Base-by-base conservation (phyloP, 2,113 vertebrate species). In the Apodemus speciosus region DNA sequence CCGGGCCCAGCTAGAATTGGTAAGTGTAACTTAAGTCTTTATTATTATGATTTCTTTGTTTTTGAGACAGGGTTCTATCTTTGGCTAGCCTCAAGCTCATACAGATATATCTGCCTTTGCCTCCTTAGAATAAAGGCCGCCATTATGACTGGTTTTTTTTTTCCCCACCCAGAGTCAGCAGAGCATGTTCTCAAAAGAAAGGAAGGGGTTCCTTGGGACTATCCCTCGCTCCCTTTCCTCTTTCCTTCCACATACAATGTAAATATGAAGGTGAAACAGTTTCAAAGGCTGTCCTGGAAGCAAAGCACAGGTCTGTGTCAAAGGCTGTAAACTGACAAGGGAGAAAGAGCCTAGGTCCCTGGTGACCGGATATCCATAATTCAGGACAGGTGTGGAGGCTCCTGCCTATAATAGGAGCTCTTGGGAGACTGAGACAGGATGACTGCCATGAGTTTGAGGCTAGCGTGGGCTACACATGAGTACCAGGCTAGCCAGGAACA, bases 141-240 rank as follows among this genome's bases (percentile, higher is more conserved):
- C 11, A 30, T 66, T 32, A 66, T 32, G 30, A 66, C 64, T 66
- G 27, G 11, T 66, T 64, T 72, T 10, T 9, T 23, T 56, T 25
- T 60, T 25, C 32, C n/a, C n/a, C n/a, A n/a, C n/a, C n/a, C 43
- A 51, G 11, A 10, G 43, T 73, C 43, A 35, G 40, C 21, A 92
- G 56, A 30, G 71, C 51, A 76, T 35, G 3, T 25, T 87, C 53
- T 62, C 86, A 75, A 91, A 91, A 53, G n/a, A 92, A 90, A 88
- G 51, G 46, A 25, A 23, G 30, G 88, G 43, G 4, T 16, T 89
- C 16, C 35, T 86, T 23, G 23, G 10, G 49, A 8, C n/a, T 32
- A 72, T 35, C 80, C 13, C 53, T 16, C 35, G 85, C 7, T 32
- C 25, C n/a, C 30, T 89, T 77, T 80, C n/a, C 56, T 93, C 68